Base-by-base conservation (phyloP, 2,113 vertebrate genomes). In the Indri indri region DNA sequence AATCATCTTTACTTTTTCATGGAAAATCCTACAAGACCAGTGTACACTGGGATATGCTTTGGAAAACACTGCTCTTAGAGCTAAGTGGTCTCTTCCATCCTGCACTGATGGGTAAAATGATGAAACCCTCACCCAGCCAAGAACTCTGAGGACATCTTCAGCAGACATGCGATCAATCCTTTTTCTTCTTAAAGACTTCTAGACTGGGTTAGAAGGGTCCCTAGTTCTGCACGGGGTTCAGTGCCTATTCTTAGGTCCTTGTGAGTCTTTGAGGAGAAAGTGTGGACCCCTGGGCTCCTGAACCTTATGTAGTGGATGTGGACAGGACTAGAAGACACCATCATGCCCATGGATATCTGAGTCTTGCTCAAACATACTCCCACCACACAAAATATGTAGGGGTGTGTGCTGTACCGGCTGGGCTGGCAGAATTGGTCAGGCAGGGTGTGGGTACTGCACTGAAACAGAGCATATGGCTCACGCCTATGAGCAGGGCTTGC, bases 401-500 rank as follows among this genome's bases (percentile, higher is more conserved):
- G 54, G 32, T 14, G 0, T 45, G 52, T 61, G 40, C 17, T 82
- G 14, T 66, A 23, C 2, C n/a, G 91, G 54, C 66, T 16, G n/a
- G 45, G 22, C 34, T 13, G 17, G 61, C 22, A 65, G 79, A 57
- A 42, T 74, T 30, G 57, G 66, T 74, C 77, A 40, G 23, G 83
- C 13, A 57, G 59, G 82, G 77, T n/a, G 47, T 23, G 40, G 65
- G 61, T 16, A 18, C 32, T 32, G 14, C n/a, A 10, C 13, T 50
- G 85, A 83, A 57, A 94, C 54, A 20, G 37, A 40, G 66, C 0
- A 0, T n/a, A 4, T 16, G 32, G 40, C 81, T 90, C 47, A 6
- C 66, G 93, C 80, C 59, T 73, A 0, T 61, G n/a, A 94, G 59
- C 17, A 17, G 68, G 88, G 92, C 85, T 88, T 95, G 95, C 87